phyloP scores from a whole-genome alignment of 2,113 vertebrate genomes.

The Leucopsar rothschildi region DNA sequence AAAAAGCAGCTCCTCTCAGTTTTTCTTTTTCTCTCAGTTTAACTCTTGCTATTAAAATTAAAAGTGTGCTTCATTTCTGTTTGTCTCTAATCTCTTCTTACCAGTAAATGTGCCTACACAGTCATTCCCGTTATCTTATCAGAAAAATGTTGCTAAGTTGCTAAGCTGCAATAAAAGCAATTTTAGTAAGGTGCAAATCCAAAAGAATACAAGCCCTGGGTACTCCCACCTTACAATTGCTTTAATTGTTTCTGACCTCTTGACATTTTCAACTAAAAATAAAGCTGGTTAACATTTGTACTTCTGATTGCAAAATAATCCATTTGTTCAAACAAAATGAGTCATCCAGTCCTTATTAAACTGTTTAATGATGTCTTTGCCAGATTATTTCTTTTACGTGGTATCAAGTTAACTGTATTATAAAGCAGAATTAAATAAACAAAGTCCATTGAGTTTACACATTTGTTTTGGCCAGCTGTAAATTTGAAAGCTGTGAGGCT shows the following conservation, averaged over 20 bases:
- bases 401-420: slow-evolving; percentile 44
- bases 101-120: slow-evolving; percentile 53
- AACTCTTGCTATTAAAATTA: neutral
- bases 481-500: neutral
- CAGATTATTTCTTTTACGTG: slow-evolving; percentile 46
- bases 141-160: slow-evolving; percentile 46
- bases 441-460: neutral
- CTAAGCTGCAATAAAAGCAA: slow-evolving; percentile 63
- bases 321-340: slow-evolving; percentile 62
- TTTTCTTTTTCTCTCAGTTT: neutral
- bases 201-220: slow-evolving; percentile 36
- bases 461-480: slow-evolving; percentile 7
- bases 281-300: slow-evolving; percentile 68
- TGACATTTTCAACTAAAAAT: slow-evolving; percentile 68
- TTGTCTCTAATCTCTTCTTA: slow-evolving; percentile 21
- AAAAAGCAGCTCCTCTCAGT: neutral
- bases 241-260: slow-evolving; percentile 66
- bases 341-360: slow-evolving; percentile 51
- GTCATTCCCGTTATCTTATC: slow-evolving; percentile 68
- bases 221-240: slow-evolving; percentile 54
- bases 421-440: slow-evolving; percentile 54
- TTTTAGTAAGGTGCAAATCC: slow-evolving; percentile 65
- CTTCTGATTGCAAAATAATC: slow-evolving; percentile 67
- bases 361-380: slow-evolving; percentile 48
- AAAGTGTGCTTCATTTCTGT: slow-evolving; percentile 28